Evolutionary conservation across 2,113 vertebrate genomes (phyloP), one percentile per base, ranked within the genome.

Genomic region (Anseranas semipalmata): DNA sequence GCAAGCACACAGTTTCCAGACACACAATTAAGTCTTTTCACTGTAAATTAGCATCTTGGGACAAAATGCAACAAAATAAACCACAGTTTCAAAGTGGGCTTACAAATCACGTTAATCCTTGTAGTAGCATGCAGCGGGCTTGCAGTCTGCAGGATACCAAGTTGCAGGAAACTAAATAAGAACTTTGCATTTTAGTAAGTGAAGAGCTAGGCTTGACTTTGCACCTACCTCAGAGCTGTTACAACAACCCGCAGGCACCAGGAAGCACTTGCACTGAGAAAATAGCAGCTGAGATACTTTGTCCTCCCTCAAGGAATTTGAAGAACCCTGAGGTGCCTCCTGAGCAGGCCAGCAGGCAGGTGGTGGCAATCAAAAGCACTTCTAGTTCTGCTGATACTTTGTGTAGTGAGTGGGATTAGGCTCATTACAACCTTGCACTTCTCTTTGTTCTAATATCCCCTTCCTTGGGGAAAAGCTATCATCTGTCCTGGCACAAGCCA

Each of bases 201-300:
- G 18, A 3, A 90, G 2, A 60, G 1, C 4, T 16, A 50, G 16
- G 22, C 3, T 20, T 7, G 4, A 41, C n/a, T 89, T 80, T 7
- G 2, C n/a, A 63, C 46, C 25, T 73, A 46, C 32, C 28, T 62
- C 35, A 45, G 10, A 66, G 2, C 2, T 41, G 27, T 20, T 5
- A 22, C 41, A 63, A 18, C 48, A 15, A 14, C 14, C 48, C 28
- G 5, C 3, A 41, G 32, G 2, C 7, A 74, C 9, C 4, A 80
- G 2, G 7, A 62, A 45, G 3, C 2, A n/a, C 3, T 12, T 9
- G 3, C 3, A 6, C 1, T 1, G 5, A 5, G 2, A 33, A 2
- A 20, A 32, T 6, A 63, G 2, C 25, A 43, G 8, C 37, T 80
- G 12, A 56, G 1, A 3, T 1, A 0, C 2, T 15, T 5, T 12